Base-by-base conservation (phyloP, 2,888 invertebrate species). In the Nymphalis polychloros region DNA sequence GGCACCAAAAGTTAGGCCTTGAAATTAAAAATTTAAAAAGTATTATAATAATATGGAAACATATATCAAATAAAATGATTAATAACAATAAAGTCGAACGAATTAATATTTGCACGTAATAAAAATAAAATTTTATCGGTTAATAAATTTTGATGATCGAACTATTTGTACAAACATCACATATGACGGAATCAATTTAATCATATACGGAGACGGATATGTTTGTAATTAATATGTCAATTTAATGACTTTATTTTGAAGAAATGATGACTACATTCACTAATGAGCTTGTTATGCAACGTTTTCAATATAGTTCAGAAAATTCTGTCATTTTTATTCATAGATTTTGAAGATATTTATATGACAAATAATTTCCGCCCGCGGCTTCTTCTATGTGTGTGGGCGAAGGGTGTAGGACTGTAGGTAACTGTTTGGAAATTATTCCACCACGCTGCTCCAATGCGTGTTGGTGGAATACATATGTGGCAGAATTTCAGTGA, bases 201-300 rank as follows among this genome's bases (percentile, higher is more conserved):
- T 59, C 67, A 64, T 70, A 59, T 60, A 23, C n/a, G 63, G 16
- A 61, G 49, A 60, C 27, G 41, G 60, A 60, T 59, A 70, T 31
- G 59, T 10, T 52, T 19, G 57, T 50, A 65, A 70, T 49, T 55
- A 60, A 59, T 65, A 63, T 72, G 67, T 68, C 65, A 60, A 61
- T 60, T 55, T 63, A 60, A 72, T 66, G 68, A 47, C 68, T 72
- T 72, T 65, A 72, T 72, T 72, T 70, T 50, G 61, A 59, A 61
- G 70, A 68, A 61, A 70, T 59, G 55, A 59, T 31, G 20, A 67
- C 49, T 13, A 52, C 52, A 49, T 16, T 61, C 68, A 59, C 72
- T 72, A 70, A 72, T 70, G 72, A 72, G 63, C 63, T 23, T 55
- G 50, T 72, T 70, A 64, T 68, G 68, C 62, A 71, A 73, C 13